A percentile compares a stretch with the other conserved stretches of the same genome.
Evolutionary conservation across 2,113 vertebrate genomes (phyloP).

Genomic region (Dicaeum eximium): DNA sequence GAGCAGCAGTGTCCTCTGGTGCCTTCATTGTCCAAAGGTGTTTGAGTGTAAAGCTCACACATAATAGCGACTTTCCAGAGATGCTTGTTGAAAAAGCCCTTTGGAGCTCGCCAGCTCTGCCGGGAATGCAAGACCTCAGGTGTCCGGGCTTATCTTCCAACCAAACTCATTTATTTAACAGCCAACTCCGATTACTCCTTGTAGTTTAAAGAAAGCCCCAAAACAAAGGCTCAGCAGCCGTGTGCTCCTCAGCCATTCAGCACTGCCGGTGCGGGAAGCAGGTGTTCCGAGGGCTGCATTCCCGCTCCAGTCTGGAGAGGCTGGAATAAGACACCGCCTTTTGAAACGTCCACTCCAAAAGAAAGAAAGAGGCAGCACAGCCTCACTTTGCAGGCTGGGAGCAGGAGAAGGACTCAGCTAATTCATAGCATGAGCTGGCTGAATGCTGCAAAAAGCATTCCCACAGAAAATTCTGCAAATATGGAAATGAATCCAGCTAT

Average conservation of each 20-base stretch:
- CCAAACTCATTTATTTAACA: slow-evolving; percentile 45
- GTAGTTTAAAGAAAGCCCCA: slow-evolving; percentile 32
- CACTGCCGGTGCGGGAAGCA: neutral
- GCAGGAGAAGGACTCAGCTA: neutral
- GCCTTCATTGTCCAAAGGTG: slow-evolving; percentile 66
- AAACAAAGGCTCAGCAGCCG: slow-evolving; percentile 31
- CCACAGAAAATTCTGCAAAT: neutral
- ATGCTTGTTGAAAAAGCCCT: slow-evolving; percentile 28
- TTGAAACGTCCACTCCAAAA: neutral
- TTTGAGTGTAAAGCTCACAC: slow-evolving; percentile 54
- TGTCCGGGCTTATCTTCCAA: slow-evolving; percentile 36
- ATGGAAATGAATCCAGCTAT: neutral
- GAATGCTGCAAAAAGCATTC: neutral
- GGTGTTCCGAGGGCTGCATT: neutral
- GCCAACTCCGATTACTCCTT: neutral
- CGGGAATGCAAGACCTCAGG: slow-evolving; percentile 45
- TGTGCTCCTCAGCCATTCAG: neutral
- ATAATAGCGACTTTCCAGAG: slow-evolving; percentile 24
- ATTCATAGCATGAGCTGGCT: neutral
- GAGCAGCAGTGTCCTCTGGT: slow-evolving; percentile 52
- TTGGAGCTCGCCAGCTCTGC: slow-evolving; percentile 28
- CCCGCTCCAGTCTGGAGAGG: slow-evolving; percentile 20
- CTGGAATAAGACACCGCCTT: neutral
- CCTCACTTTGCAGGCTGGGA: neutral
- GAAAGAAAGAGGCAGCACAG: neutral